These are phyloP conservation scores for Gopherus flavomarginatus DNA, from an alignment of 2,113 vertebrate genomes.

Conservation along the genomic window DNA sequence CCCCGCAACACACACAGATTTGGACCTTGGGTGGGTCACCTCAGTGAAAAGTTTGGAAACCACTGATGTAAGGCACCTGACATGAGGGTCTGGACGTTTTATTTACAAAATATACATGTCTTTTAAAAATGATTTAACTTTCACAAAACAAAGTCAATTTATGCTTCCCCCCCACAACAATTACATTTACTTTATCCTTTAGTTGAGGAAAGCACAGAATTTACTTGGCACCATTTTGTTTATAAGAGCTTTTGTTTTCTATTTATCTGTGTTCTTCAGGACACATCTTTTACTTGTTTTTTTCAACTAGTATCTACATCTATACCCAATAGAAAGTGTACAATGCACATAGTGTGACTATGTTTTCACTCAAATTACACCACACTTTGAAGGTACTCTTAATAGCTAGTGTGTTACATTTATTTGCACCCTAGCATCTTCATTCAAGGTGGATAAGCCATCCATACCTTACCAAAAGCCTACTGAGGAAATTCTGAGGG, in stretches of 20 bases:
- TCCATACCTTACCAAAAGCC: background rate
- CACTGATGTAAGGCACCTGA: too few relatives aligned
- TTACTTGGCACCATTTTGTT: slow-evolving; percentile 6
- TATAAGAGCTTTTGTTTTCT: background rate
- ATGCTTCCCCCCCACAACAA: background rate
- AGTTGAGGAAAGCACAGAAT: background rate
- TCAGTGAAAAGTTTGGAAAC: too few relatives aligned
- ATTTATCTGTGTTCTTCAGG: background rate
- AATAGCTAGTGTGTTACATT: background rate
- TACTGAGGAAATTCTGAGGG: background rate
- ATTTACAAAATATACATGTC: too few relatives aligned
- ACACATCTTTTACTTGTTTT: background rate
- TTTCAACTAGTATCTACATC: background rate
- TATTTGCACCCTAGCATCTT: background rate
- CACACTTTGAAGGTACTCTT: background rate
- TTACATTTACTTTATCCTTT: background rate
- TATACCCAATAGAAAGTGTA: background rate
- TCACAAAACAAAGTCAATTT: background rate
- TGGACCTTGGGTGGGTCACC: too few relatives aligned
- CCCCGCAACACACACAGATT: too few relatives aligned
- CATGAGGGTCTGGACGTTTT: too few relatives aligned
- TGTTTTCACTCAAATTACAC: background rate
- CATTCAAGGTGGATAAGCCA: background rate
- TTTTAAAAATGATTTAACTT: background rate
- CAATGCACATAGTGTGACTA: background rate